A percentile compares a stretch with the other conserved stretches of the same genome.
Conservation (phyloP, 2,888 invertebrate species). For the Dynastes tityus region DNA sequence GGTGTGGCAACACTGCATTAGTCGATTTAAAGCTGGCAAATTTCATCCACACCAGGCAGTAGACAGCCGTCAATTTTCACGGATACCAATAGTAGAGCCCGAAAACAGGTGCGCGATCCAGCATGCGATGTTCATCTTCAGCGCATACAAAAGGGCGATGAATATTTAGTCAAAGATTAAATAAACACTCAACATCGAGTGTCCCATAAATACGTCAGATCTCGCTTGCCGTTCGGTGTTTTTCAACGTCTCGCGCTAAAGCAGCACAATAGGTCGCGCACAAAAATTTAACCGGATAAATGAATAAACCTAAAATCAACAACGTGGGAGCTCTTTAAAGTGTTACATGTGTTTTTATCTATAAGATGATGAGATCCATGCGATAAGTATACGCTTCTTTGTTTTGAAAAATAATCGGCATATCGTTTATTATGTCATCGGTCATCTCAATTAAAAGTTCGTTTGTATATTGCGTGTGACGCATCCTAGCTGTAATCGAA, state of each 20-base stretch:
- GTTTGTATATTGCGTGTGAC: no score
- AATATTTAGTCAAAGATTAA: conserved; percentile 2
- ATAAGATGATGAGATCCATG: no score
- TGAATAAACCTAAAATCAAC: not conserved
- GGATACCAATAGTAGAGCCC: not conserved
- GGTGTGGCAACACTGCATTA: not conserved
- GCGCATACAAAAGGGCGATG: not conserved
- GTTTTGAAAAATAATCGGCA: no score
- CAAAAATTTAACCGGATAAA: no score
- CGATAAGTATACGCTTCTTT: no score
- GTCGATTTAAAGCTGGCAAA: not conserved
- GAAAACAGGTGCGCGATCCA: not conserved
- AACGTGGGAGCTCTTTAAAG: no score
- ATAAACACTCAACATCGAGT: conserved; percentile 21
- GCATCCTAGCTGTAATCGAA: no score
- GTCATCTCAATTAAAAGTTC: no score
- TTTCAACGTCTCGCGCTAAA: not conserved
- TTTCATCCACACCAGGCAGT: not conserved
- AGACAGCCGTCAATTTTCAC: not conserved
- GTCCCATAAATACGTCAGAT: conserved; percentile 35
- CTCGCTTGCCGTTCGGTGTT: not conserved
- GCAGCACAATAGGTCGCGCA: not conserved
- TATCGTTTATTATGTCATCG: no score
- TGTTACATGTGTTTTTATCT: no score
- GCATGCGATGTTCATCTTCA: not conserved